Evolutionary conservation across 92 coral and sea anemone genomes (phyloP).

Genomic region (Phenganax marumi): DNA sequence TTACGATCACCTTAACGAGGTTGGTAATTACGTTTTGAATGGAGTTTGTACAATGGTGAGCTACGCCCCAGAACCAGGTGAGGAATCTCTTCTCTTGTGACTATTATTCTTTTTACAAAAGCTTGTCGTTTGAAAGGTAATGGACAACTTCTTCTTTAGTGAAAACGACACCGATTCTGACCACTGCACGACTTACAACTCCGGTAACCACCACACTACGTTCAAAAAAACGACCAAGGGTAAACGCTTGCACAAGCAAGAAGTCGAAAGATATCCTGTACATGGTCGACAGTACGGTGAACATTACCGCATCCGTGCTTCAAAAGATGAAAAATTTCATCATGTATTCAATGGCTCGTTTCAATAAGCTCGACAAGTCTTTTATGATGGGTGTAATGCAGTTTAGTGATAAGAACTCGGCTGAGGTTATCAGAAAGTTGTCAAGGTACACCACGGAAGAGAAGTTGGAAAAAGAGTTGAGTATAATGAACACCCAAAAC

Average conservation of each 20-base stretch:
- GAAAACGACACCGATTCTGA: background rate
- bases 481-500: background rate
- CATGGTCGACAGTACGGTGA: conserved; percentile 17
- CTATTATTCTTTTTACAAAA: too few relatives aligned
- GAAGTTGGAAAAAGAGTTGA: background rate
- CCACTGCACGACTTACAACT: background rate
- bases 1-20: background rate
- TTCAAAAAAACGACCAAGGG: conserved; percentile 3
- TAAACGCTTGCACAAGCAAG: background rate
- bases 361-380: background rate
- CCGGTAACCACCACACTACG: conserved; percentile 15
- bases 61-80: background rate
- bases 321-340: conserved; percentile 5
- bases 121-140: too few relatives aligned
- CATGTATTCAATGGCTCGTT: background rate
- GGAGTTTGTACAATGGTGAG: conserved; percentile 11
- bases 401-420: conserved; percentile 6
- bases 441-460: background rate
- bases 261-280: conserved; percentile 33
- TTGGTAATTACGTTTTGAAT: conserved; percentile 11
- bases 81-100: too few relatives aligned
- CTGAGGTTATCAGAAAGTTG: background rate
- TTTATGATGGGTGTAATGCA: conserved; percentile 29
- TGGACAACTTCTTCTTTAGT: background rate
- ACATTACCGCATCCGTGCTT: background rate